Evolutionary conservation across 2,888 invertebrate genomes (phyloP).

Genomic region (Sinelater perroti): DNA sequence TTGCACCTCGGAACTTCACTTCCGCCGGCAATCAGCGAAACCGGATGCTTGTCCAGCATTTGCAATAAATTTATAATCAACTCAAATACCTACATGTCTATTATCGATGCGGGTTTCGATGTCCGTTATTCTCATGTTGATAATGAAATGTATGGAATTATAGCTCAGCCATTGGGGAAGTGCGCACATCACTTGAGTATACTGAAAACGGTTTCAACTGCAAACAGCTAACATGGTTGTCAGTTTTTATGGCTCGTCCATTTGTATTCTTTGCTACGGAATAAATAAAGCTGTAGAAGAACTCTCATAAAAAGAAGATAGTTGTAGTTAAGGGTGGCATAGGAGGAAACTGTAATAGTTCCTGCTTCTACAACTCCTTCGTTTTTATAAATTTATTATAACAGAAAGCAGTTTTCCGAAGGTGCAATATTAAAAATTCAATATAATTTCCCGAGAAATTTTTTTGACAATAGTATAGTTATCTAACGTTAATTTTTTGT

Average conservation of each 20-base stretch:
- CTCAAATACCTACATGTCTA: constrained; percentile 34
- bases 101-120: constrained; percentile 28
- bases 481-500: too few species aligned
- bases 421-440: too few species aligned
- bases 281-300: too few species aligned
- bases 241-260: constrained; percentile 45
- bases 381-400: too few species aligned
- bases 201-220: constrained; percentile 20
- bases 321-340: too few species aligned
- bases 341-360: too few species aligned
- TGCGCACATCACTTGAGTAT: neutral
- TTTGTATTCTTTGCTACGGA: constrained; percentile 41
- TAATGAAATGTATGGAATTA: constrained; percentile 25
- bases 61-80: constrained; percentile 55
- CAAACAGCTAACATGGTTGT: constrained; percentile 42
- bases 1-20: constrained; percentile 50
- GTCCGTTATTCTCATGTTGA: constrained; percentile 19
- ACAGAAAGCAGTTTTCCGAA: too few species aligned
- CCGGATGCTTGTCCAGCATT: constrained; percentile 52
- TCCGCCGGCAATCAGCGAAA: constrained; percentile 54
- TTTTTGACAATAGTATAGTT: too few species aligned
- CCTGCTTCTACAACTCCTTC: too few species aligned
- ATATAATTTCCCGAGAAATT: too few species aligned
- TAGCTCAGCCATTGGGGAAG: constrained; percentile 11
- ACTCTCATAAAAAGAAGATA: too few species aligned